Evolutionary conservation across 2,888 invertebrate species (phyloP).

Genomic region (Dasysyrphus tricinctus): DNA sequence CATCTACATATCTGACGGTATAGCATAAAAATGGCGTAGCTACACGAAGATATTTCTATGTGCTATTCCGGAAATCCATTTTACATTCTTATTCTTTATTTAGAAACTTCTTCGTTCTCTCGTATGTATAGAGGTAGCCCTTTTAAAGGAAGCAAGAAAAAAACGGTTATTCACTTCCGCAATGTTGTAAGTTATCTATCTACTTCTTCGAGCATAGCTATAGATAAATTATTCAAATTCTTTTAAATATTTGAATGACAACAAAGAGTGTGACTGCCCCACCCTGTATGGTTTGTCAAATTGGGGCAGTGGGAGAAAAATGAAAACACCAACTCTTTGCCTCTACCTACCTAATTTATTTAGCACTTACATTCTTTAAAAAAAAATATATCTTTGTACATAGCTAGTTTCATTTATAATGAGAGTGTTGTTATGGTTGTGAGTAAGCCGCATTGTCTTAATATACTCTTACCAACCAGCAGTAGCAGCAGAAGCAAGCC

Average conservation of each 20-base stretch:
- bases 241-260: neutral
- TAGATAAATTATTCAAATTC: neutral
- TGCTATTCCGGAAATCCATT: slow-evolving; percentile 69
- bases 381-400: slow-evolving; percentile 10
- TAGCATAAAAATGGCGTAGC: no score
- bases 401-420: slow-evolving; percentile 13
- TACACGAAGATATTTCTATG: neutral
- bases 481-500: neutral
- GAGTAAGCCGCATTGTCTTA: slow-evolving; percentile 1
- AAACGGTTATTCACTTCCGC: slow-evolving; percentile 51
- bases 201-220: neutral
- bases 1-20: neutral
- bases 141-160: slow-evolving; percentile 59
- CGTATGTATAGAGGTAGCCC: slow-evolving; percentile 10
- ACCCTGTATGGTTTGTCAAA: slow-evolving; percentile 31
- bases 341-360: neutral
- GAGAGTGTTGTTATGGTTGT: neutral
- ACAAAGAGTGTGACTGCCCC: slow-evolving; percentile 22
- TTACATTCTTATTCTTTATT: slow-evolving; percentile 37
- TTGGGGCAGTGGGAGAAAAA: slow-evolving; percentile 71
- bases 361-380: neutral
- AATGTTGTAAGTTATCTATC: neutral
- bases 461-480: neutral
- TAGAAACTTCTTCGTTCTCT: slow-evolving; percentile 6
- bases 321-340: slow-evolving; percentile 27